Conservation (phyloP, 2,888 invertebrate genomes). For the Dysmachus trigonus region DNA sequence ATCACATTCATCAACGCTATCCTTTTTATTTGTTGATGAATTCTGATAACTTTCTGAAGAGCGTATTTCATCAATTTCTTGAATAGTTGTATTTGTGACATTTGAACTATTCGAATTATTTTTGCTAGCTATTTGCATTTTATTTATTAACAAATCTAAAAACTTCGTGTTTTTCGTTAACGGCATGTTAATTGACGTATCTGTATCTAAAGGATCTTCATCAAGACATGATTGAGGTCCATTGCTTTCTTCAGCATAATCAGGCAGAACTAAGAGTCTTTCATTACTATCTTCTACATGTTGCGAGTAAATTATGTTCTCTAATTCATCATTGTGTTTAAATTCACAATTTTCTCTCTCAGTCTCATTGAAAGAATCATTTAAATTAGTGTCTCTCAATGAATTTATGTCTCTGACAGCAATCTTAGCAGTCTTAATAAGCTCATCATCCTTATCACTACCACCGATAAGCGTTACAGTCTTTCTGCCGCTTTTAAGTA, state of each 20-base stretch:
- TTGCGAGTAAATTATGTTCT: background rate
- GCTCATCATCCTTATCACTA: background rate
- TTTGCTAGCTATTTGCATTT: slow-evolving; percentile 21
- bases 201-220: background rate
- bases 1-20: background rate
- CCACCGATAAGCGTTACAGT: background rate
- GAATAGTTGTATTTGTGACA: background rate
- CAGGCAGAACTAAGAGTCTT: background rate
- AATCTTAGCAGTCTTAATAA: background rate
- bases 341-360: background rate
- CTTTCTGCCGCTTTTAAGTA: slow-evolving; percentile 51
- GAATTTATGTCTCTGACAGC: background rate
- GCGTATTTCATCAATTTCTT: background rate
- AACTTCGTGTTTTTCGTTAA: slow-evolving; percentile 9
- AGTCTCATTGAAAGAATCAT: background rate
- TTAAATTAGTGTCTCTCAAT: background rate
- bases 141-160: slow-evolving; percentile 40
- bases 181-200: background rate
- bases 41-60: background rate
- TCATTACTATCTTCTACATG: background rate
- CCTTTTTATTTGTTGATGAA: background rate
- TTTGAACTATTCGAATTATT: background rate
- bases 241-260: background rate
- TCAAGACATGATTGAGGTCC: background rate
- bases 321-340: background rate